Evolutionary conservation across 2,113 vertebrate species (phyloP).

Genomic region (Oreamnos americanus): DNA sequence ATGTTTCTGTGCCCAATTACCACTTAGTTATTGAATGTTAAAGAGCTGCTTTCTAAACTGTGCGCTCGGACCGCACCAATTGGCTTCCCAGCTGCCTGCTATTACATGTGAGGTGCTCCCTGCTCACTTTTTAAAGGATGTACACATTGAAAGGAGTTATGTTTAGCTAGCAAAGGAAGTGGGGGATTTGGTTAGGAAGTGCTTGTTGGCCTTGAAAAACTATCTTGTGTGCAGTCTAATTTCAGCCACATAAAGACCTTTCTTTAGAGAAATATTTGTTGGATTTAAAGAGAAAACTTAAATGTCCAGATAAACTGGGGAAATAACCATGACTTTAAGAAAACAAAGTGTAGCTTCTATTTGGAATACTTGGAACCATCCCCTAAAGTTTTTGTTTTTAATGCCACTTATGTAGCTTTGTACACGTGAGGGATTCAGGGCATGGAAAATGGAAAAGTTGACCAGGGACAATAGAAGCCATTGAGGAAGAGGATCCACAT

Average conservation of each 20-base stretch:
- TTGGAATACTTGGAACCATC: constrained; percentile 26
- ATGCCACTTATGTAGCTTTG: neutral
- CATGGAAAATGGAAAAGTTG: constrained; percentile 54
- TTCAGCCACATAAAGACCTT: constrained; percentile 19
- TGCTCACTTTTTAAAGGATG: constrained; percentile 67
- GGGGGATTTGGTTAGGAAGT: constrained; percentile 75
- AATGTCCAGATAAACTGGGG: constrained; percentile 52
- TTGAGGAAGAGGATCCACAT: constrained; percentile 33
- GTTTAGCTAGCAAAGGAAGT: constrained; percentile 75
- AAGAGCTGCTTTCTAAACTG: constrained; percentile 77
- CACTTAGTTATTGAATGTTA: constrained; percentile 75
- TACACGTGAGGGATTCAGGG: constrained; percentile 31
- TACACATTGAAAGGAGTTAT: constrained; percentile 68
- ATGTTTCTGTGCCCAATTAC: constrained; percentile 80
- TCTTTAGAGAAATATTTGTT: constrained; percentile 54
- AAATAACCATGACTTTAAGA: constrained; percentile 47
- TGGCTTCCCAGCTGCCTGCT: constrained; percentile 73
- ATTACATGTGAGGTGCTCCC: constrained; percentile 57
- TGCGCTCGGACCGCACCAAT: constrained; percentile 43
- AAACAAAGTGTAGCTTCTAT: constrained; percentile 1
- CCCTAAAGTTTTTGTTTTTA: constrained; percentile 25
- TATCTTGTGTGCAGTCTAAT: constrained; percentile 54
- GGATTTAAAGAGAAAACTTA: neutral
- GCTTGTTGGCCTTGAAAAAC: constrained; percentile 60
- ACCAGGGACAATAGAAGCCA: constrained; percentile 43